These are phyloP conservation scores for Valencia hispanica DNA, from an alignment of 2,797 vertebrate species.

Conservation along the genomic window DNA sequence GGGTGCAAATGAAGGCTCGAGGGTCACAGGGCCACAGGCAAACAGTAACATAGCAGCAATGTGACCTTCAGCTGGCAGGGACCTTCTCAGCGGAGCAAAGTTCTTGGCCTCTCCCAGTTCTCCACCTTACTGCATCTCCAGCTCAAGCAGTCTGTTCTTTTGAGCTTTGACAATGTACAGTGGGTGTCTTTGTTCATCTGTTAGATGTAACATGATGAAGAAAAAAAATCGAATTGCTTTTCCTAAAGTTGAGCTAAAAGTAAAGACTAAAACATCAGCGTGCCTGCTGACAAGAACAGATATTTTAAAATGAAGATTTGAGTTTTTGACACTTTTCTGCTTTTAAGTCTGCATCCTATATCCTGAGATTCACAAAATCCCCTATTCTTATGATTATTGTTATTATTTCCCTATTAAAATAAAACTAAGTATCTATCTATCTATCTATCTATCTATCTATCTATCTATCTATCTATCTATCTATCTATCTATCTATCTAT, in stretches of 20 bases:
- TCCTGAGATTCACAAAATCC: too few relatives aligned
- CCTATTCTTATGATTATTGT: too few relatives aligned
- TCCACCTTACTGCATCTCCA: conserved; percentile 24
- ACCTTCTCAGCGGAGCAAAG: conserved; percentile 46
- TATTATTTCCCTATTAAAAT: too few relatives aligned
- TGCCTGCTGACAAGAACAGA: too few relatives aligned
- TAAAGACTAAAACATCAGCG: background rate
- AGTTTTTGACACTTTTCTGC: too few relatives aligned
- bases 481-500: too few relatives aligned
- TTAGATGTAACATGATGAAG: background rate
- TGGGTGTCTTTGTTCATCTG: background rate
- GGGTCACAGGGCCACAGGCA: conserved; percentile 78
- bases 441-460: too few relatives aligned
- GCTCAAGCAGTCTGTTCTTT: background rate
- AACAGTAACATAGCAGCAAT: conserved; percentile 78
- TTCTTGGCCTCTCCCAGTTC: conserved; percentile 32
- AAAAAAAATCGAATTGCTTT: background rate
- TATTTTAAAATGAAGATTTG: too few relatives aligned
- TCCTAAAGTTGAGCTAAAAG: background rate
- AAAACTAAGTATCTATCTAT: too few relatives aligned
- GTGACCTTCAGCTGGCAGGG: conserved; percentile 78
- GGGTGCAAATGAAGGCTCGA: conserved; percentile 81
- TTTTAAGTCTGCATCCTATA: too few relatives aligned
- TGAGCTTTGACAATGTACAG: background rate
- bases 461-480: too few relatives aligned